Conservation (phyloP, 2,888 invertebrate genomes). For the Clanis bilineata region DNA sequence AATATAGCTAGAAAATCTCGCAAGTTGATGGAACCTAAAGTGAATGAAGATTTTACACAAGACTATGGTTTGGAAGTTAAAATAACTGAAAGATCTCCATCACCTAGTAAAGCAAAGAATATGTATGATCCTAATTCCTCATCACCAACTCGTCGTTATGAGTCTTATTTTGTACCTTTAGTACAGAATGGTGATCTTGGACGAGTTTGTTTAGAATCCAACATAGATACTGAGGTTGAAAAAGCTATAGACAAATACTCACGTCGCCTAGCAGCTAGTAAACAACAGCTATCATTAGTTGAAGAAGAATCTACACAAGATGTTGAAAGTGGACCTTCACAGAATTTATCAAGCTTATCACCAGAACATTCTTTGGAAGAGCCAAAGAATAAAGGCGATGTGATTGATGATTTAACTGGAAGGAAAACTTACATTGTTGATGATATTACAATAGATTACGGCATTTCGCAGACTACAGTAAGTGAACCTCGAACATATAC, state of each 20-base stretch:
- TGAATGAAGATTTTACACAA: conserved; percentile 43
- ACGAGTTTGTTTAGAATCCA: conserved; percentile 53
- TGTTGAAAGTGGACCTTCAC: conserved; percentile 67
- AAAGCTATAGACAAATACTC: conserved; percentile 61
- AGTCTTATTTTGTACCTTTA: conserved; percentile 65
- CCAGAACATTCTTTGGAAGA: conserved; percentile 56
- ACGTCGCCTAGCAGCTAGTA: conserved; percentile 54
- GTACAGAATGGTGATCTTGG: conserved; percentile 44
- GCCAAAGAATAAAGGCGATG: conserved; percentile 31
- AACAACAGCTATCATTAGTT: conserved; percentile 74
- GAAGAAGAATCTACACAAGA: conserved; percentile 79
- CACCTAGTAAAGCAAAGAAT: conserved; percentile 52
- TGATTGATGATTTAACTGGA: conserved; percentile 29
- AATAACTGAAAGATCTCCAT: conserved; percentile 58
- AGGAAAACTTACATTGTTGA: conserved; percentile 37
- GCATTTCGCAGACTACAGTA: conserved; percentile 23
- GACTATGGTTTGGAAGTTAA: conserved; percentile 68
- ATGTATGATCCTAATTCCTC: conserved; percentile 48
- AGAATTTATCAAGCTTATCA: conserved; percentile 57
- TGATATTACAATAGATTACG: conserved; percentile 31
- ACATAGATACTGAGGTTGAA: conserved; percentile 50
- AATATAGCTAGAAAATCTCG: conserved; percentile 58
- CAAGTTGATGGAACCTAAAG: conserved; percentile 53
- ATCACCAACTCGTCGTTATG: conserved; percentile 53
- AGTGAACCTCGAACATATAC: conserved; percentile 60